phyloP scores from a whole-genome alignment of 2,797 vertebrate genomes.

The Microcaecilia unicolor region DNA sequence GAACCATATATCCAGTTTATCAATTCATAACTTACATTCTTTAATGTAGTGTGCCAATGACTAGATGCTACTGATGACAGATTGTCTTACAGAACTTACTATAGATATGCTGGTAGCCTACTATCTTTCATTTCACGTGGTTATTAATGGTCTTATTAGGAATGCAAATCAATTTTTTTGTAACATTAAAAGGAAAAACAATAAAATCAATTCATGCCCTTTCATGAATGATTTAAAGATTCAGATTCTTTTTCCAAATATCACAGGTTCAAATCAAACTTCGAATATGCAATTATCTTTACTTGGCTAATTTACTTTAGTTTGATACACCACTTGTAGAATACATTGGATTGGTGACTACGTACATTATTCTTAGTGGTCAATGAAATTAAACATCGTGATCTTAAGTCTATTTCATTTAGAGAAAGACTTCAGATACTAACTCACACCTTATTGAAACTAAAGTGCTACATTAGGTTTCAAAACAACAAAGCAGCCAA shows the following conservation, averaged over 20 bases:
- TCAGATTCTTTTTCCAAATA: conserved; percentile 14
- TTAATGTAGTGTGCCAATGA: neutral
- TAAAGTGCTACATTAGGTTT: no score
- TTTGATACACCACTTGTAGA: neutral
- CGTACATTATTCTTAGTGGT: neutral
- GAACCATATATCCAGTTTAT: no score
- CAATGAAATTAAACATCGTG: no score
- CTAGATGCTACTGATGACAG: conserved; percentile 6
- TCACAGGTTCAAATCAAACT: conserved; percentile 15
- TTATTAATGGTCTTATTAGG: conserved; percentile 35
- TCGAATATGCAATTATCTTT: conserved; percentile 10
- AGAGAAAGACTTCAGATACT: no score
- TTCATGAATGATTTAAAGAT: conserved; percentile 8
- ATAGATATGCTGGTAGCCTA: conserved; percentile 5
- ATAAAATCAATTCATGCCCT: conserved; percentile 34
- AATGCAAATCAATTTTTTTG: conserved; percentile 36
- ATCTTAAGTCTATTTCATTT: no score
- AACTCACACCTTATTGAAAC: no score
- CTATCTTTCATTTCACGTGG: conserved; percentile 17
- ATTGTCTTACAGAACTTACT: conserved; percentile 16
- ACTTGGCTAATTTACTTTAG: neutral
- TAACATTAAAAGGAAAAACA: conserved; percentile 30
- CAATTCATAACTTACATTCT: neutral
- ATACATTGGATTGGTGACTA: neutral
- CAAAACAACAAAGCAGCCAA: no score